phyloP scores from a whole-genome alignment of 1,140 invertebrate genomes.

The Amyelois transitella region DNA sequence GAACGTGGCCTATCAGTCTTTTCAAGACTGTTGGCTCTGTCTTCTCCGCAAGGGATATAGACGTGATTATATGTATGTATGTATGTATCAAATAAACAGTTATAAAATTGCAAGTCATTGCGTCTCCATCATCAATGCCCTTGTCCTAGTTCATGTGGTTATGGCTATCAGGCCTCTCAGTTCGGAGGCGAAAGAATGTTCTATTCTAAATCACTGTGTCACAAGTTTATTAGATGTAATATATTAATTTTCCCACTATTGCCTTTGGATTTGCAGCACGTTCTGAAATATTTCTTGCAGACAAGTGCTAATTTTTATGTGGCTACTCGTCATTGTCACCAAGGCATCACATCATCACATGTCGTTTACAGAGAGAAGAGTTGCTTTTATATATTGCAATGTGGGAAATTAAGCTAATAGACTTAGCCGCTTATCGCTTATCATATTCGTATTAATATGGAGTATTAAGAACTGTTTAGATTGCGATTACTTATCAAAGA shows the following conservation, averaged over 20 bases:
- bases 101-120: no score
- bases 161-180: no score
- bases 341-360: not conserved
- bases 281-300: not conserved
- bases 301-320: not conserved
- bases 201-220: no score
- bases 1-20: no score
- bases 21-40: no score
- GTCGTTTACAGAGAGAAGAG: not conserved
- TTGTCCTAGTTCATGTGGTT: no score
- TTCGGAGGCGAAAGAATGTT: no score
- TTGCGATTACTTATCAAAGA: not conserved
- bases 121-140: no score
- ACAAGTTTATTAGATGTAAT: not conserved
- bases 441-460: not conserved
- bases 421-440: not conserved
- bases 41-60: no score
- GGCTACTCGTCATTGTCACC: not conserved
- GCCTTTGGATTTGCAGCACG: not conserved
- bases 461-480: not conserved
- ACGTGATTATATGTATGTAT: no score
- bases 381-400: not conserved
- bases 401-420: not conserved
- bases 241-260: not conserved
- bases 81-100: no score